Evolutionary conservation across 2,113 vertebrate genomes (phyloP), one percentile per base, ranked within the genome.

Genomic region (Plecotus auritus): DNA sequence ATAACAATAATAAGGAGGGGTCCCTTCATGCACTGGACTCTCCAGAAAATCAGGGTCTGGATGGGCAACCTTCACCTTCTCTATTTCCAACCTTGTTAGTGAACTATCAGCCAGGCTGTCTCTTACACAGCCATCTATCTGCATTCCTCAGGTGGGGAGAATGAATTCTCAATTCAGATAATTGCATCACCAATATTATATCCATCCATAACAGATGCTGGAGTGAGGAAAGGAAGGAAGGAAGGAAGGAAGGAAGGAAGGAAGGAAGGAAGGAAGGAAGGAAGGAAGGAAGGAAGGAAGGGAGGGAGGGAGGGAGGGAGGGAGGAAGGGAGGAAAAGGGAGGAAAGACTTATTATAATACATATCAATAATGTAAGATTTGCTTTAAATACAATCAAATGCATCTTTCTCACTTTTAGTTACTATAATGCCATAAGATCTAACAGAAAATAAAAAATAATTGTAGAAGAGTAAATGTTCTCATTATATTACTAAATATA

Each of bases 391-490:
- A 70, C 16, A 64, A 64, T 45, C 49, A 88, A 91, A 66, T 42
- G 32, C 22, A 59, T 80, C 32, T 40, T 66, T 72, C 51, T 88
- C 64, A 32, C 32, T 85, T 85, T 80, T 70, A 64, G 54, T 73
- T 78, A 91, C 40, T 30, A 61, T 20, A 82, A 69, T 42, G 47
- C 17, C 40, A 0, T 12, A 59, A 69, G 26, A 94, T n/a, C 56
- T 69, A 66, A 92, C 28, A 85, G 45, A 72, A 92, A 67, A 96
- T 64, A 94, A 93, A 95, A 83, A 45, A 9, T 47, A 69, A 49
- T 23, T 17, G 6, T 20, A 64, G 51, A 90, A 45, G 26, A 59
- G 6, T 73, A 93, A 93, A 78, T 28, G 20, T 56, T 30, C 35
- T 90, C 64, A 61, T 73, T 40, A 47, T 37, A 88, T 17, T 10